These are phyloP conservation scores for Tinea trinotella DNA, from an alignment of 2,888 invertebrate species.

Conservation along the genomic window DNA sequence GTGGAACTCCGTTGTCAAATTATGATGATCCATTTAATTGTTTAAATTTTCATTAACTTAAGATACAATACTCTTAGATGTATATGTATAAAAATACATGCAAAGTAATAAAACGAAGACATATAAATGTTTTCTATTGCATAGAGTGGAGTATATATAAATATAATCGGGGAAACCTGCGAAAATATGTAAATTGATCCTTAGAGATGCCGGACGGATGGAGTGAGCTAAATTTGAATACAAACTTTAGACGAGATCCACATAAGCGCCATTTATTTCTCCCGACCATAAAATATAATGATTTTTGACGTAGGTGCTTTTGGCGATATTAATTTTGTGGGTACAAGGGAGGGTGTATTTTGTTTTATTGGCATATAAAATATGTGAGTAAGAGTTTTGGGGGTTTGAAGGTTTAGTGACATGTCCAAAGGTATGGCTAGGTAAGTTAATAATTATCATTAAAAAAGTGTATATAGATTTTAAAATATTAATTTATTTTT, in stretches of 20 bases:
- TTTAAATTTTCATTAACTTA: neutral
- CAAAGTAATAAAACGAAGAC: neutral
- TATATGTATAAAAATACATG: too few relatives aligned
- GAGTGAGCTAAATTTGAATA: constrained; percentile 65
- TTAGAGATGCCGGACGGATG: constrained; percentile 65
- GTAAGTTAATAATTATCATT: too few relatives aligned
- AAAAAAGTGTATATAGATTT: too few relatives aligned
- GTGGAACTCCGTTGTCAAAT: too few relatives aligned
- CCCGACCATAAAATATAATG: constrained; percentile 69
- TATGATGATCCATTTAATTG: neutral
- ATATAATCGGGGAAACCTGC: constrained; percentile 55
- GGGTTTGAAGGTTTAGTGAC: neutral
- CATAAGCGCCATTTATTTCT: constrained; percentile 69
- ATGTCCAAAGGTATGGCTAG: too few relatives aligned
- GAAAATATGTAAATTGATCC: constrained; percentile 72
- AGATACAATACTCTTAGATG: too few relatives aligned
- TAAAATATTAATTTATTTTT: too few relatives aligned
- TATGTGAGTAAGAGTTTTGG: constrained; percentile 11
- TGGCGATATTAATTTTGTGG: constrained; percentile 60
- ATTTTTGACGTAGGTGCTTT: constrained; percentile 62
- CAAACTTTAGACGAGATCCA: constrained; percentile 60
- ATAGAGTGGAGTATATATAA: neutral
- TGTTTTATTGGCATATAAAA: constrained; percentile 41
- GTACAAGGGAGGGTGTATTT: constrained; percentile 36
- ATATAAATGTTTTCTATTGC: neutral